These are phyloP conservation scores for Montipora capricornis DNA, from an alignment of 64 coral and sea anemone genomes.

Conservation along the genomic window DNA sequence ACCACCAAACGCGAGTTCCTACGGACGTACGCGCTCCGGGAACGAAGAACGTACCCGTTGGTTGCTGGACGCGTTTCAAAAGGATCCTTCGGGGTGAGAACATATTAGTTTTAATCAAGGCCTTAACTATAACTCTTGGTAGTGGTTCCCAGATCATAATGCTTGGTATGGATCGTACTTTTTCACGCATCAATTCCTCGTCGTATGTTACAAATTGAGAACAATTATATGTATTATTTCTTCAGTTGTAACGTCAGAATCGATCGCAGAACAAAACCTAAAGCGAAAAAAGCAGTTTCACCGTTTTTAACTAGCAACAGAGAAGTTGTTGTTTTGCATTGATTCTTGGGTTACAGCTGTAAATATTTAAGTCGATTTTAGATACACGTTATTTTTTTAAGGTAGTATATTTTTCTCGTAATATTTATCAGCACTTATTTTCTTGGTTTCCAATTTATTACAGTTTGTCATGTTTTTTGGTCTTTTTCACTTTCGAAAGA, in stretches of 20 bases:
- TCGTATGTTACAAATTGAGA: not conserved
- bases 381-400: not conserved
- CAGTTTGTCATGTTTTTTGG: conserved; percentile 22
- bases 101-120: not conserved
- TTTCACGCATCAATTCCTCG: not conserved
- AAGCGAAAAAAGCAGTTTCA: not conserved
- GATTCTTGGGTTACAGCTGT: too few relatives aligned
- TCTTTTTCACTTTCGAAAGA: not conserved
- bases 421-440: not conserved
- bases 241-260: not conserved
- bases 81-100: conserved; percentile 93
- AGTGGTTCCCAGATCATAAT: too few relatives aligned
- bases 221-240: not conserved
- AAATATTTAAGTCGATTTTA: too few relatives aligned
- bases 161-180: not conserved
- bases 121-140: too few relatives aligned
- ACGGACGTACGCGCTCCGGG: conserved; percentile 93
- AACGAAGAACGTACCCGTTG: conserved; percentile 93
- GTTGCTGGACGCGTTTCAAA: conserved; percentile 95
- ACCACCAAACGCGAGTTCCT: conserved; percentile 74
- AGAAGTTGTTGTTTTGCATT: too few relatives aligned
- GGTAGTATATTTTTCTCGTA: not conserved
- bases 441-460: not conserved
- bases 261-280: not conserved
- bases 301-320: not conserved